A percentile compares a stretch with the other conserved stretches of the same genome.
phyloP scores from a whole-genome alignment of 2,888 invertebrate species.

The Machimus rusticus region DNA sequence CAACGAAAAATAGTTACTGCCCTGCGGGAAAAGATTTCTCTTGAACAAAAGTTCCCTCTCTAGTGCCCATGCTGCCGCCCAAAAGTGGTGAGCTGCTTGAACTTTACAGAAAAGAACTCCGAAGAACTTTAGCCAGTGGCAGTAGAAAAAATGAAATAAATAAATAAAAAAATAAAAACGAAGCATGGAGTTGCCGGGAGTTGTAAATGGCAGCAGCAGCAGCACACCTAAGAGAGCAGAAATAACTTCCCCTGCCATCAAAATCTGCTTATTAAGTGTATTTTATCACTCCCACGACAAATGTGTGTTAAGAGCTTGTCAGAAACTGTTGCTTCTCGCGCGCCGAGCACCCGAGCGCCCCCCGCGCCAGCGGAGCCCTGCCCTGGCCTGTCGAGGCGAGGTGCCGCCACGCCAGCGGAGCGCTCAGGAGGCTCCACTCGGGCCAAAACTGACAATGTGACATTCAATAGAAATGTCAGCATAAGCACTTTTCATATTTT shows the following conservation, averaged over 20 bases:
- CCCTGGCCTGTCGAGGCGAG: too few species aligned
- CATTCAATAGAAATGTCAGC: slow-evolving; percentile 37
- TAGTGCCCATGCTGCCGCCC: not conserved
- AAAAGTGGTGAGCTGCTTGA: not conserved
- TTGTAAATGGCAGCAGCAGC: not conserved
- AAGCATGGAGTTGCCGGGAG: not conserved
- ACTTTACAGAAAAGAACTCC: not conserved
- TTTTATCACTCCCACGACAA: slow-evolving; percentile 30
- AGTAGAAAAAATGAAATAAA: not conserved
- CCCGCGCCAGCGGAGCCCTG: not conserved
- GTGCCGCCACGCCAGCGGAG: not conserved
- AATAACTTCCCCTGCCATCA: slow-evolving; percentile 12
- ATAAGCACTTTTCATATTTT: slow-evolving; percentile 34
- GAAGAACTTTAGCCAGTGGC: not conserved
- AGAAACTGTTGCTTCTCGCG: slow-evolving; percentile 33
- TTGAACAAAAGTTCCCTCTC: not conserved
- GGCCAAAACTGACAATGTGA: slow-evolving; percentile 13
- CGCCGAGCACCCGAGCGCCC: not conserved
- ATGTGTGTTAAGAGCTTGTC: slow-evolving; percentile 31
- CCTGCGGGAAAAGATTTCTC: not conserved
- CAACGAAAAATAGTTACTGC: not conserved
- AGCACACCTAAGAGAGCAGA: not conserved
- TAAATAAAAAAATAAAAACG: not conserved
- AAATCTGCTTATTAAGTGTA: slow-evolving; percentile 28
- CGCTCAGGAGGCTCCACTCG: not conserved